A percentile compares a stretch with the other conserved stretches of the same genome.
Evolutionary conservation across 2,888 invertebrate species (phyloP).

Genomic region (Philaethria dido): DNA sequence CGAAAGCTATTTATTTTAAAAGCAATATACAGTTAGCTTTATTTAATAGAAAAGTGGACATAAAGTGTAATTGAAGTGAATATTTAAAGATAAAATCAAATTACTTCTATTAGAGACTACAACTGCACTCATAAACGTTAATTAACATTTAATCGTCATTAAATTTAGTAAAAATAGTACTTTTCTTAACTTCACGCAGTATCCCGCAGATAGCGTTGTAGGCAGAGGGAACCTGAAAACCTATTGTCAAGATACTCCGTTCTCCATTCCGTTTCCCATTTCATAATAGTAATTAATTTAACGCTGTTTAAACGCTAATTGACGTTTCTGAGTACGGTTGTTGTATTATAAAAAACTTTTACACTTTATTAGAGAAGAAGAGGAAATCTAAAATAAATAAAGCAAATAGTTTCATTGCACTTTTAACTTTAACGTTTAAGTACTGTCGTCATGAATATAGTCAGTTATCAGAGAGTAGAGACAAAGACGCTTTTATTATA

Average conservation of each 20-base stretch:
- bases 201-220: too few species aligned
- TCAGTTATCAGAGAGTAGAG: not conserved
- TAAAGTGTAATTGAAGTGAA: not conserved
- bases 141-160: not conserved
- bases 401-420: slow-evolving; percentile 19
- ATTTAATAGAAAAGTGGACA: slow-evolving; percentile 15
- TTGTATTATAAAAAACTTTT: not conserved
- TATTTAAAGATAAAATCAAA: slow-evolving; percentile 9
- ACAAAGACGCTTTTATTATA: not conserved
- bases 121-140: not conserved
- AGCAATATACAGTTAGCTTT: slow-evolving; percentile 5
- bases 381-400: slow-evolving; percentile 7
- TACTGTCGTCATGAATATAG: slow-evolving; percentile 22
- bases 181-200: too few species aligned
- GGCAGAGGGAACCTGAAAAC: too few species aligned
- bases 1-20: not conserved
- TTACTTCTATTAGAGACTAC: not conserved
- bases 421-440: slow-evolving; percentile 28
- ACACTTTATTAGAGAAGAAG: not conserved
- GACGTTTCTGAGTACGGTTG: not conserved
- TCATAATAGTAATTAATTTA: too few species aligned
- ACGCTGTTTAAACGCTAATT: not conserved
- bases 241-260: too few species aligned
- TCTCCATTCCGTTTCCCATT: too few species aligned
- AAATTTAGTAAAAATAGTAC: not conserved